Base-by-base conservation (phyloP, 37 sponge, comb jelly and placozoan genomes). In the Hexactinellida sp. region DNA sequence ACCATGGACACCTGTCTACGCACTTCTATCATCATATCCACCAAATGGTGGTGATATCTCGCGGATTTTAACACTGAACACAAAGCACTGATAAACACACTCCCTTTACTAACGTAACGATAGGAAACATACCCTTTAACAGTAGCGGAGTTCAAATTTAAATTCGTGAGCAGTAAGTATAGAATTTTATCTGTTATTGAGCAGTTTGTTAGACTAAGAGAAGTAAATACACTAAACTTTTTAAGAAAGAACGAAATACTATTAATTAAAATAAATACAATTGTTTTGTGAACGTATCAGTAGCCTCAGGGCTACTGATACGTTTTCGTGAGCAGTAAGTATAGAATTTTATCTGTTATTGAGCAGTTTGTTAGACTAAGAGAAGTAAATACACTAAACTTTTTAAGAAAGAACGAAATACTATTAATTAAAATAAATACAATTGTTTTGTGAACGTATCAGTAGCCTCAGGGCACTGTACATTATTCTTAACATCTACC, bases 11-110 rank as follows among this genome's bases (percentile, higher is more conserved):
- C 76, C 34, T n/a, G 21, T n/a, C 76, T 63, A 63, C 76, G 76
- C 25, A 63, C 76, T 28, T 63, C 76, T 10, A 63, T 63, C 76
- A 63, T 63, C 21, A 63, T 63, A 63, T 63, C 76, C 34, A 63
- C 76, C 76, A 63, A 63, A 63, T 63, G 76, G 76, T 63, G 76
- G 30, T 63, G 76, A n/a, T 63, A 63, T n/a, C 76, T 63, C 76
- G 76, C 76, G 76, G 76, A 63, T 63, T 63, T 63, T 63, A 63
- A n/a, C 76, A 63, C 76, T 1, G 76, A 63, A 28, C 76, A 63
- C 3, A 63, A 63, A 63, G 76, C 76, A 63, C 76, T 63, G 76
- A 63, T 63, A 28, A 63, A 63, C 76, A 63, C 21, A 63, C 76
- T 63, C 5, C 76, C 76, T 23, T 28, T 23, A 10, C 19, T 63